phyloP scores from a whole-genome alignment of 2,113 vertebrate genomes.

The Macaca nemestrina region DNA sequence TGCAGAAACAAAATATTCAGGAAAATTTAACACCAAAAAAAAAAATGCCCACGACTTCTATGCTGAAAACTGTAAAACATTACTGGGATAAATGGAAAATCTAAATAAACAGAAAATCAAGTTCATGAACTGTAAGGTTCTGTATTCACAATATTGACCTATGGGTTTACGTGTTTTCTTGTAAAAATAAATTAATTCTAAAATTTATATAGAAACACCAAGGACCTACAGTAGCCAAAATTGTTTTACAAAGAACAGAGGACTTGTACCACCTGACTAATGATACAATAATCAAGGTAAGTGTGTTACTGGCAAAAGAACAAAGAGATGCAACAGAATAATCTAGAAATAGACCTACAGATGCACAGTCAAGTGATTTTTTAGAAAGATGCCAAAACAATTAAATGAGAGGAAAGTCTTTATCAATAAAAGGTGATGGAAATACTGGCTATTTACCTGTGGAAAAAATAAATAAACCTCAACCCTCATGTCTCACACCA shows the following conservation, averaged over 20 bases:
- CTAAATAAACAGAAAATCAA: not conserved
- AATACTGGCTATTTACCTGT: not conserved
- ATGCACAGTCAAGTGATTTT: not conserved
- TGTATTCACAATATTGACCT: not conserved
- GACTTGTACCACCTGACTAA: not conserved
- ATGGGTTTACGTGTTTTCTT: not conserved
- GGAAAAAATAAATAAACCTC: not conserved
- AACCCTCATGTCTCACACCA: not conserved
- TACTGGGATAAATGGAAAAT: not conserved
- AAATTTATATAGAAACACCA: not conserved
- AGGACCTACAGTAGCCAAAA: not conserved
- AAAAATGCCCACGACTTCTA: not conserved
- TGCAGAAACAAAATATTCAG: not conserved
- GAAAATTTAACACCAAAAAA: not conserved
- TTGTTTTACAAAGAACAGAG: not conserved
- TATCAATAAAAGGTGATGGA: not conserved
- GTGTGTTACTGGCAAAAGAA: not conserved
- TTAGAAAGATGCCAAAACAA: not conserved
- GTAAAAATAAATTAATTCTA: not conserved
- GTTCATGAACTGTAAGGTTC: not conserved
- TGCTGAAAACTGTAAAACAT: not conserved
- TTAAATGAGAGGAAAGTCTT: not conserved
- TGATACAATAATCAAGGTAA: not conserved
- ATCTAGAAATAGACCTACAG: not conserved
- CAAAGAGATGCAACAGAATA: not conserved